Conservation (phyloP, 2,797 vertebrate genomes). For the Chromobotia macracanthus region DNA sequence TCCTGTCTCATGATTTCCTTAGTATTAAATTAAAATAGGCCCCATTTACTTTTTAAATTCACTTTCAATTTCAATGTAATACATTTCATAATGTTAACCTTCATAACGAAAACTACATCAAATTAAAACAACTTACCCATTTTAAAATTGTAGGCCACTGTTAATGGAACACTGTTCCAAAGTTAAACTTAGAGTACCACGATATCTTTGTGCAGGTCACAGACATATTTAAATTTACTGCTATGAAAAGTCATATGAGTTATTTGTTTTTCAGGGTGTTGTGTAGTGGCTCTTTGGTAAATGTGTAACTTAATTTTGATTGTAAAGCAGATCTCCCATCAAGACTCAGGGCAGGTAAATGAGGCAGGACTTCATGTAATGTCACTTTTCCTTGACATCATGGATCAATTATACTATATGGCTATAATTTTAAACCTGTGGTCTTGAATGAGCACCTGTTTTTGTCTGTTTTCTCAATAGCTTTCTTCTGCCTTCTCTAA, state of each 20-base stretch:
- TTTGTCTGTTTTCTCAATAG: not conserved
- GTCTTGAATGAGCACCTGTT: not conserved
- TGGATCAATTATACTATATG: not conserved
- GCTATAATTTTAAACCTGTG: too few relatives aligned
- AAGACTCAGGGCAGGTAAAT: conserved; percentile 13
- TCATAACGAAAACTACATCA: too few relatives aligned
- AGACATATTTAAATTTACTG: conserved; percentile 15
- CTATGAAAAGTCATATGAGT: not conserved
- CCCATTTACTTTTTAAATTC: not conserved
- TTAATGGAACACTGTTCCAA: not conserved
- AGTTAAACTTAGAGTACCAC: not conserved
- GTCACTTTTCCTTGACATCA: conserved; percentile 7
- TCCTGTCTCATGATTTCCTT: not conserved
- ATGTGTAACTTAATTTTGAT: not conserved
- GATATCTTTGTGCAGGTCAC: conserved; percentile 37
- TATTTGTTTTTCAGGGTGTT: not conserved
- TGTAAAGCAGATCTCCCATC: not conserved
- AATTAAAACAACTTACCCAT: too few relatives aligned
- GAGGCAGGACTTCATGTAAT: not conserved
- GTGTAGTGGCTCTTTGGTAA: not conserved
- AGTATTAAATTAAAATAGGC: not conserved
- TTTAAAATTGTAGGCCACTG: not conserved
- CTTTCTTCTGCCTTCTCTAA: not conserved
- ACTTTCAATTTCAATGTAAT: too few relatives aligned
- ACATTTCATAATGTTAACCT: too few relatives aligned